Conservation (phyloP, 1,140 invertebrate genomes). For the Batillaria attramentaria region DNA sequence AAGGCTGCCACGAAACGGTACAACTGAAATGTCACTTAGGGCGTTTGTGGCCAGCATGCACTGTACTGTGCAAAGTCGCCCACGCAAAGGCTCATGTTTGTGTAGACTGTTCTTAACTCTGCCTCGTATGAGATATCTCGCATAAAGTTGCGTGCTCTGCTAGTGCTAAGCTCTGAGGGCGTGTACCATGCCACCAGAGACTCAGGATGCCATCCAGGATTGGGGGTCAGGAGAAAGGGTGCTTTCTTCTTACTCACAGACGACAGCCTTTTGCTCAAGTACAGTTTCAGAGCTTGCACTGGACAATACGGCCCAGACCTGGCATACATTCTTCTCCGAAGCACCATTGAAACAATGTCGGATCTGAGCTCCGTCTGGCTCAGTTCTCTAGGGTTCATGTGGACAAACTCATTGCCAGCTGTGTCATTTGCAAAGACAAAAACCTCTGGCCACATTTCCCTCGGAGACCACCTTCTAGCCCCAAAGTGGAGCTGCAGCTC, state of each 20-base stretch:
- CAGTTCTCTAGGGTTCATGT: slow-evolving; percentile 8
- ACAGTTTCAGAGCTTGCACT: slow-evolving; percentile 37
- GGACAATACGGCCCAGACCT: slow-evolving; percentile 30
- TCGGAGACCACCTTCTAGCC: slow-evolving; percentile 13
- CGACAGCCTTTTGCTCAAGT: slow-evolving; percentile 22
- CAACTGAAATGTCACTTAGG: not conserved
- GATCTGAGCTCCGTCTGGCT: not conserved
- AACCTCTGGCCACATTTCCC: slow-evolving; percentile 21
- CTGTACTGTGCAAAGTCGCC: not conserved
- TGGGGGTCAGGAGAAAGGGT: slow-evolving; percentile 23
- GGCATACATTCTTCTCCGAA: slow-evolving; percentile 16
- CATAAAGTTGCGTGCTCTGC: slow-evolving; percentile 36
- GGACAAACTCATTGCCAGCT: slow-evolving; percentile 4
- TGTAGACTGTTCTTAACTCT: slow-evolving; percentile 32
- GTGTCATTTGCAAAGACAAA: slow-evolving; percentile 23
- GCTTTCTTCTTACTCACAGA: not conserved
- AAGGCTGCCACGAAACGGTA: not conserved
- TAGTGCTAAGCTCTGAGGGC: slow-evolving; percentile 28
- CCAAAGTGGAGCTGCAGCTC: slow-evolving; percentile 43
- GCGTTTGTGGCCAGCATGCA: slow-evolving; percentile 5
- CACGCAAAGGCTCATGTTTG: slow-evolving; percentile 32
- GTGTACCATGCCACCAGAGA: slow-evolving; percentile 28
- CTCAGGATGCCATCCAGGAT: not conserved
- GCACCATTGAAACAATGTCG: slow-evolving; percentile 8
- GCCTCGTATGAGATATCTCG: slow-evolving; percentile 33